These are phyloP conservation scores for Andrena flavipes DNA, from an alignment of 2,888 invertebrate species.

Conservation along the genomic window DNA sequence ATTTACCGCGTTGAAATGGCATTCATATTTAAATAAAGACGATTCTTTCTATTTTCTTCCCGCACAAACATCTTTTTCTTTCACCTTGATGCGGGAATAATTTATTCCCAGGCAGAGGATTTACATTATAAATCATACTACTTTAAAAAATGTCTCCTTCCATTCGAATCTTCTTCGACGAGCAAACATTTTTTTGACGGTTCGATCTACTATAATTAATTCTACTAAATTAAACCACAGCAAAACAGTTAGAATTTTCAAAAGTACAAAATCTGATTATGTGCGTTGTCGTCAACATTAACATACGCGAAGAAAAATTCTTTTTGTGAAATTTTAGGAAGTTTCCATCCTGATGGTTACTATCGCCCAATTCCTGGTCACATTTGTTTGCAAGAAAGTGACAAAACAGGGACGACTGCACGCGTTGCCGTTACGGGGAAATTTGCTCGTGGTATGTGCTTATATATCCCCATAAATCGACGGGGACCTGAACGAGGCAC, in stretches of 20 bases:
- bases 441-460: constrained; percentile 61
- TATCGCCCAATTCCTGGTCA: no score
- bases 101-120: background rate
- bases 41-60: background rate
- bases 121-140: background rate
- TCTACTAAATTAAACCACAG: no score
- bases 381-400: constrained; percentile 32
- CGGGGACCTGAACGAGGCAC: constrained; percentile 49
- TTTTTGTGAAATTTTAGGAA: no score
- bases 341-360: no score
- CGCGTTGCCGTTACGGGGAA: constrained; percentile 52
- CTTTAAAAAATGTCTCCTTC: no score
- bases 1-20: constrained; percentile 54
- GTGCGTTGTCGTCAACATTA: no score
- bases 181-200: no score
- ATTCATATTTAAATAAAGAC: constrained; percentile 53
- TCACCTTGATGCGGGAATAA: background rate
- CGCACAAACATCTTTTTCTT: background rate
- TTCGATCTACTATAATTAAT: no score
- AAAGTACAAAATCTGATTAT: no score
- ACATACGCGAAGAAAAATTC: no score
- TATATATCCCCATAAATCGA: constrained; percentile 66
- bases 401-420: constrained; percentile 46
- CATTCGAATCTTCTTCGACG: no score
- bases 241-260: no score